phyloP scores from a whole-genome alignment of 1,140 invertebrate species.

The Heterodera schachtii region DNA sequence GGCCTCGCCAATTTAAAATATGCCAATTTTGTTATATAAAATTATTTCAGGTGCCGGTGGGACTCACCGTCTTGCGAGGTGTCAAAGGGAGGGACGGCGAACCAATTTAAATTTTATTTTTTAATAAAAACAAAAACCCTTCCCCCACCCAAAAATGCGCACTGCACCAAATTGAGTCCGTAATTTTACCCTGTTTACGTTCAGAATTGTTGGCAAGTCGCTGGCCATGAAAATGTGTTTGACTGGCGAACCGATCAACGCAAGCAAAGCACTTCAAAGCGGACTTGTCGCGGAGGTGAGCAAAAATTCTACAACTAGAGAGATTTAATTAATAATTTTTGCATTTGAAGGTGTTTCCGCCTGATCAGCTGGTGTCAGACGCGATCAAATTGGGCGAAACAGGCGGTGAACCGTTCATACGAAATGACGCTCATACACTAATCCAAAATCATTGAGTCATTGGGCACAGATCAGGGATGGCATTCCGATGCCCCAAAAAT shows the following conservation, averaged over 20 bases:
- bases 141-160: too few species aligned
- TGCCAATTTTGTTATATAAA: background rate
- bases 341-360: conserved; percentile 81
- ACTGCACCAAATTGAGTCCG: background rate
- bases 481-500: too few species aligned
- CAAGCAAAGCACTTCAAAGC: conserved; percentile 85
- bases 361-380: conserved; percentile 75
- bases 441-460: too few species aligned
- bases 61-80: conserved; percentile 82
- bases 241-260: conserved; percentile 85
- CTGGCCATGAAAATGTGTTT: conserved; percentile 98
- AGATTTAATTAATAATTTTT: background rate
- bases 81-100: too few species aligned
- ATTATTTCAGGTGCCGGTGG: conserved; percentile 82
- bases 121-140: too few species aligned
- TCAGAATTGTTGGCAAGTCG: conserved; percentile 85
- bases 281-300: conserved; percentile 68
- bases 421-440: conserved; percentile 85
- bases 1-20: too few species aligned
- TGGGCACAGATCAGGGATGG: too few species aligned
- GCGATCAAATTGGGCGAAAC: conserved; percentile 90
- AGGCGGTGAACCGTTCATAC: conserved; percentile 86
- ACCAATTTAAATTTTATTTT: too few species aligned
- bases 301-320: background rate
- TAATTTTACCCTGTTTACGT: background rate